phyloP scores from a whole-genome alignment of 2,113 vertebrate species.

The Apodemus sylvaticus region DNA sequence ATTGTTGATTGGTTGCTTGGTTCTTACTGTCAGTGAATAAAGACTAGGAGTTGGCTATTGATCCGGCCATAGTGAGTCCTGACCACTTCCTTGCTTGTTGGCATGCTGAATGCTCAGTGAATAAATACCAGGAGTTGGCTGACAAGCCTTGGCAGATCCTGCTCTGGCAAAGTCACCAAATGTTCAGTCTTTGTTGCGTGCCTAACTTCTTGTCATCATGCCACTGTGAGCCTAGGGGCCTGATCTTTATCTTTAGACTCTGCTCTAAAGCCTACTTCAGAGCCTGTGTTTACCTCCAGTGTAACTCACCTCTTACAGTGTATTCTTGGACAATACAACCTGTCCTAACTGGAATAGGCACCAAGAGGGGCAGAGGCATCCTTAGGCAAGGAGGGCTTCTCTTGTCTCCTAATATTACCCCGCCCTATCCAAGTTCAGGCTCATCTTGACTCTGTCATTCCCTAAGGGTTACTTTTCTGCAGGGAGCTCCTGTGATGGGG shows the following conservation, averaged over 20 bases:
- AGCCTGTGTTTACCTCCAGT: not conserved
- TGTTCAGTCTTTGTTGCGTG: not conserved
- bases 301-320: not conserved
- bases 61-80: not conserved
- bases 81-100: not conserved
- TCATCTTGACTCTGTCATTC: not conserved
- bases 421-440: not conserved
- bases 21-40: not conserved
- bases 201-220: not conserved
- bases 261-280: not conserved
- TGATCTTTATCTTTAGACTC: not conserved
- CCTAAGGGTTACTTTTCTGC: not conserved
- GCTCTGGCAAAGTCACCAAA: not conserved
- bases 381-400: not conserved
- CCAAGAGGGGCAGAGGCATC: not conserved
- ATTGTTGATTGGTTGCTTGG: not conserved
- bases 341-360: not conserved
- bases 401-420: not conserved
- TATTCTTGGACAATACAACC: not conserved
- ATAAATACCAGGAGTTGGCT: not conserved
- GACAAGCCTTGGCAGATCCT: not conserved
- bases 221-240: not conserved
- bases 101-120: not conserved
- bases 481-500: not conserved
- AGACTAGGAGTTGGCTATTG: not conserved